Base-by-base conservation (phyloP, 2,797 vertebrate species). In the Uromys caudimaculatus region DNA sequence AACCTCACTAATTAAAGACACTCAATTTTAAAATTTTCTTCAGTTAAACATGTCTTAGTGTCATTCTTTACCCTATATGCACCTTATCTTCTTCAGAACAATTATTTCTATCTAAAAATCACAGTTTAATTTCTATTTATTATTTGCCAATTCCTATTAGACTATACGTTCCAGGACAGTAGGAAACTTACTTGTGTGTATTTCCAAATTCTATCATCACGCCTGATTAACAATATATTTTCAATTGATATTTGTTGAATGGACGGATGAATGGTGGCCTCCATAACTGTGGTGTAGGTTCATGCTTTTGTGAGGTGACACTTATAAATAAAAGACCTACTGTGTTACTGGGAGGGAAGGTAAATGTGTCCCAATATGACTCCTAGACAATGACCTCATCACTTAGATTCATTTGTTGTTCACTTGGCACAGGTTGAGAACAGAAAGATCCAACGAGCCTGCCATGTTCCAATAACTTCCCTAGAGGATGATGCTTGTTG, bases 401-500 rank as follows among this genome's bases (percentile, higher is more conserved):
- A 86, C 75, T 79, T 90, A 93, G 23, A 85, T 14, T 95, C 32
- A 93, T 79, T 84, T 90, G 62, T 38, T 93, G 56, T 90, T 69
- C 44, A 90, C 56, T 93, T 93, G 54, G 54, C 64, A 86, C n/a
- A 90, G 6, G 76, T 94, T 94, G 47, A 29, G 84, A 96, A 92
- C 52, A 92, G 35, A 73, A 17, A 88, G 83, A 69, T 87, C 88
- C 82, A 93, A 58, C 2, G 14, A 76, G 44, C 60, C 60, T 71
- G 50, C 52, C 77, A 91, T 56, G 69, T 89, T 89, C 87, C 52
- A 54, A 32, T 96, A 83, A 56, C 35, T 84, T 94, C 78, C 32
- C 41, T 89, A 78, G 78, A 92, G 71, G 73, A 92, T 89, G 52
- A 89, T 92, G n/a, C n/a, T 94, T 96, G 77, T 11, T 88, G 84